Percentiles rank a stretch among this genome's conserved stretches.
These are phyloP conservation scores for Daktulosphaira vitifoliae DNA, from an alignment of 1,140 invertebrate genomes.

Conservation along the genomic window DNA sequence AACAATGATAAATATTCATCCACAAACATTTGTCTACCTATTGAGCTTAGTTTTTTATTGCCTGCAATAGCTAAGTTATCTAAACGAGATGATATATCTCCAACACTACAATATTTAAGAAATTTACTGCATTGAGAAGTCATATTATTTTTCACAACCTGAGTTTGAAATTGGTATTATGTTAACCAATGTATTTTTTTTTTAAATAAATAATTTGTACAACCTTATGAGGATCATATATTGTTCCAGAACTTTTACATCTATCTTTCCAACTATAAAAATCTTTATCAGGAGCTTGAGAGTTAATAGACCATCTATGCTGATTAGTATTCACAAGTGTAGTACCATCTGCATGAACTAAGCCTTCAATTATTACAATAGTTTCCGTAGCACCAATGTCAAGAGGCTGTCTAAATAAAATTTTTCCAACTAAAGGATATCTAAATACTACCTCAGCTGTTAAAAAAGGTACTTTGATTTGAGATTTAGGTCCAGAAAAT, in stretches of 20 bases:
- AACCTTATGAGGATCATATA: conserved; percentile 74
- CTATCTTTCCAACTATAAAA: conserved; percentile 83
- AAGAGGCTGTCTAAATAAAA: conserved; percentile 72
- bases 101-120: conserved; percentile 40
- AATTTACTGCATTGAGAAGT: conserved; percentile 21
- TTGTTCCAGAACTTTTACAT: conserved; percentile 67
- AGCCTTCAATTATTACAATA: conserved; percentile 52
- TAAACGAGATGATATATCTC: conserved; percentile 53
- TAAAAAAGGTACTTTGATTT: conserved; percentile 59
- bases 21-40: conserved; percentile 60
- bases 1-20: conserved; percentile 67
- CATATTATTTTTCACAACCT: conserved; percentile 31
- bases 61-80: conserved; percentile 66
- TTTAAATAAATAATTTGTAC: not conserved
- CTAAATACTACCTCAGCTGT: conserved; percentile 65
- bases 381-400: conserved; percentile 76
- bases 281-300: conserved; percentile 60
- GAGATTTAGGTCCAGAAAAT: conserved; percentile 48
- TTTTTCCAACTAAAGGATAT: conserved; percentile 43
- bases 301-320: conserved; percentile 53
- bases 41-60: conserved; percentile 53
- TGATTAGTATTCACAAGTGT: conserved; percentile 65
- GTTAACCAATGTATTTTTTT: not conserved
- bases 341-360: conserved; percentile 80
- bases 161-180: not conserved